phyloP scores from a whole-genome alignment of 1,140 invertebrate species.

The Tetragnatha versicolor region DNA sequence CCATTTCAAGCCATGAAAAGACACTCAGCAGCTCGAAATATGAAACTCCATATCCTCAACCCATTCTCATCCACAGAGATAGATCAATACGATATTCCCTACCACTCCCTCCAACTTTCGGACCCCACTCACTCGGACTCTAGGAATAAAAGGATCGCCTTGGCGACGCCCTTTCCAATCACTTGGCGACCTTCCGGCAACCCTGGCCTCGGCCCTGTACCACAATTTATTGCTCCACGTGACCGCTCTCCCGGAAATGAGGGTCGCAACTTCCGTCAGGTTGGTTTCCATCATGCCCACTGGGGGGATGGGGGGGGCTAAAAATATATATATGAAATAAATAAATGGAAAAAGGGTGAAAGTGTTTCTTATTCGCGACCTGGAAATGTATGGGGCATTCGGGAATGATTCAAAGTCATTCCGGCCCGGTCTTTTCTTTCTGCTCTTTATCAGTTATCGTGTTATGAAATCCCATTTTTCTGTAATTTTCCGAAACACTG shows the following conservation, averaged over 20 bases:
- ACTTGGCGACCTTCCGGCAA: conserved; percentile 37
- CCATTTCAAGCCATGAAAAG: too few relatives aligned
- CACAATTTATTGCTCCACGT: conserved; percentile 54
- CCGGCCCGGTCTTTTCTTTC: not conserved
- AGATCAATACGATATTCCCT: too few relatives aligned
- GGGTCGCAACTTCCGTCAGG: conserved; percentile 53
- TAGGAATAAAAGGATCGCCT: not conserved
- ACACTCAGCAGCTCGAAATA: too few relatives aligned
- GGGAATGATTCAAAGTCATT: conserved; percentile 16
- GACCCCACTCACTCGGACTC: too few relatives aligned
- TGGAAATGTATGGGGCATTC: conserved; percentile 24
- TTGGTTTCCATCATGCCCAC: conserved; percentile 52
- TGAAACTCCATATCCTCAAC: too few relatives aligned
- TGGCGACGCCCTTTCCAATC: conserved; percentile 35
- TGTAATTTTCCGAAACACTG: not conserved
- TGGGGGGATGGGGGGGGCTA: not conserved
- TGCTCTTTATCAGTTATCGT: conserved; percentile 8
- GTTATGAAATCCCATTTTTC: conserved; percentile 6
- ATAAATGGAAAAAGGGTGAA: conserved; percentile 36
- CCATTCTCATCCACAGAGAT: too few relatives aligned
- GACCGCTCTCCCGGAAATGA: conserved; percentile 52
- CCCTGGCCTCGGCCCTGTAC: conserved; percentile 33
- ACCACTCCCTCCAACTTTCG: too few relatives aligned
- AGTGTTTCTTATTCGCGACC: conserved; percentile 14
- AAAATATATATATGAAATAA: conserved; percentile 42